These are phyloP conservation scores for Antennarius maculatus DNA, from an alignment of 2,797 vertebrate species.

Conservation along the genomic window DNA sequence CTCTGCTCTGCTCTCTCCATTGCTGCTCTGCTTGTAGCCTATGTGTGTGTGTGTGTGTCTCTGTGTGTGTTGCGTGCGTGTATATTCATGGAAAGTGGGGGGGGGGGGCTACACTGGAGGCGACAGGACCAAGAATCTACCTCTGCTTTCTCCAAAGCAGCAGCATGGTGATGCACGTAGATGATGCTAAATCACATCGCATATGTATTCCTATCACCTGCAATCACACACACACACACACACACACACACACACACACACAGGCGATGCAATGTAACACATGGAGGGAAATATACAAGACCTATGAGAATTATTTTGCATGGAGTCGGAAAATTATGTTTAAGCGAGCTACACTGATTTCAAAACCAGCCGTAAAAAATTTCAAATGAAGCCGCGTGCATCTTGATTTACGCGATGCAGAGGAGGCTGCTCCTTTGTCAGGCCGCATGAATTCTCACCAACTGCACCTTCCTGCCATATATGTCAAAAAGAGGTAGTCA, in stretches of 20 bases:
- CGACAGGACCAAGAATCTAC: slow-evolving; percentile 55
- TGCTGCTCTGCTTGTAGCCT: slow-evolving; percentile 47
- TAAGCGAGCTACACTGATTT: slow-evolving; percentile 26
- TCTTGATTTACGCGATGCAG: slow-evolving; percentile 24
- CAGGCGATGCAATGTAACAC: slow-evolving; percentile 10
- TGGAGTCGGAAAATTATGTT: slow-evolving; percentile 11
- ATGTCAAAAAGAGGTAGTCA: slow-evolving; percentile 59
- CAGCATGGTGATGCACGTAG: slow-evolving; percentile 41
- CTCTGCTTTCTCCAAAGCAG: slow-evolving; percentile 33
- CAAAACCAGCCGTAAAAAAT: slow-evolving; percentile 25
- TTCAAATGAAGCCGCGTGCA: slow-evolving; percentile 20
- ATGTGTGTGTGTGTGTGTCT: slow-evolving; percentile 42
- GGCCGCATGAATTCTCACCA: slow-evolving; percentile 35
- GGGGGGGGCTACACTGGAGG: slow-evolving; percentile 21
- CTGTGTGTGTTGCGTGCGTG: slow-evolving; percentile 49
- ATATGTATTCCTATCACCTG: slow-evolving; percentile 19
- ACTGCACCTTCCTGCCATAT: slow-evolving; percentile 43
- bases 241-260: slow-evolving; percentile 30
- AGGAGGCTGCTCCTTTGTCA: slow-evolving; percentile 21
- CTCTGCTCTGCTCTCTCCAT: slow-evolving; percentile 26
- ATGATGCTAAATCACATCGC: slow-evolving; percentile 47
- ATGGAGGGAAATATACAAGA: slow-evolving; percentile 9
- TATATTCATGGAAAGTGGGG: slow-evolving; percentile 27
- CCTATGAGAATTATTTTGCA: slow-evolving; percentile 5
- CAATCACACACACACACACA: slow-evolving; percentile 21